Evolutionary conservation across 2,113 vertebrate genomes (phyloP), one percentile per base, ranked within the genome.

Genomic region (Ia io): DNA sequence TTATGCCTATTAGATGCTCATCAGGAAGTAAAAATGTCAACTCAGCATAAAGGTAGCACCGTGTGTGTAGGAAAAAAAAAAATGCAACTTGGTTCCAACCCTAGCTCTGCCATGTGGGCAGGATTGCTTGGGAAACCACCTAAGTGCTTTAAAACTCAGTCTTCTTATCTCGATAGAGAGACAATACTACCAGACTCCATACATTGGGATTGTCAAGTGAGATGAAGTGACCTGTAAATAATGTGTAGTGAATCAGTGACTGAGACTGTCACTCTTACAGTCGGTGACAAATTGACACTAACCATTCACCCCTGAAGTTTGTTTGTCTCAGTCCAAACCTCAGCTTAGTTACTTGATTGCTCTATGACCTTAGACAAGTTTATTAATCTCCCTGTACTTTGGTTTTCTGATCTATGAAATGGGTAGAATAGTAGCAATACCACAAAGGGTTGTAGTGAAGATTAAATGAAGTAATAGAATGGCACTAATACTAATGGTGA

Each of bases 151-250:
- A 63, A 87, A 92, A 73, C 61, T 78, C 59, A 77, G 35, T 69
- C 74, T 93, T 84, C 65, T 89, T 79, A 95, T 93, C 76, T 91
- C 78, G 71, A 53, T 44, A 91, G 67, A 91, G 12, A 51, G n/a
- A 49, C 25, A 35, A 53, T 67, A 71, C 78, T 44, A 78, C 42
- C 37, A 74, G 53, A 65, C 30, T 49, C 32, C 78, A 59, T 35
- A 90, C 17, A 87, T 7, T 79, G 69, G 32, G 76, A 84, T 32
- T 83, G 74, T 61, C 53, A 87, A 95, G 91, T 86, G 47, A 96
- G 80, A 71, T 87, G 44, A 90, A 93, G 18, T 47, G 76, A 84
- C 51, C 74, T 59, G 8, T 61, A 74, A 65, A 53, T 67, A 63
- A 82, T 35, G 6, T 61, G 13, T 9, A 25, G 5, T 82, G 44